Percentiles rank a stretch among this genome's conserved stretches.
phyloP scores from a whole-genome alignment of 2,113 vertebrate species.

The Percina caprodes region DNA sequence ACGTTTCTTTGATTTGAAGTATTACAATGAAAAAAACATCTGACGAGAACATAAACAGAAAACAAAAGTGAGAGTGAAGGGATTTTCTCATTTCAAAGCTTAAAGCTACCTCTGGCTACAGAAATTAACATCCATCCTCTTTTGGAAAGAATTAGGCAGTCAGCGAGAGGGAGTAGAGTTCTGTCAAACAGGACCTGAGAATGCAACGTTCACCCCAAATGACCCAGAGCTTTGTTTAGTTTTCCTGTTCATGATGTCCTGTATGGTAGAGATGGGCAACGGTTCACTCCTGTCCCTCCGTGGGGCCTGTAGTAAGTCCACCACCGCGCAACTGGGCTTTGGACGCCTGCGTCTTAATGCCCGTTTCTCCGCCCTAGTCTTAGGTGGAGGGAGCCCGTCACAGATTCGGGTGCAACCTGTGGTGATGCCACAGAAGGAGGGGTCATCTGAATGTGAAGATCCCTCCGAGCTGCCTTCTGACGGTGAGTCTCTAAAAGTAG shows the following conservation, averaged over 20 bases:
- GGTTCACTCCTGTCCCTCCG: conserved; percentile 36
- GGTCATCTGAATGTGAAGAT: conserved; percentile 95
- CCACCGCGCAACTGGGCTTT: conserved; percentile 85
- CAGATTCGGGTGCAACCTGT: conserved; percentile 89
- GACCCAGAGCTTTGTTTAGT: conserved; percentile 88
- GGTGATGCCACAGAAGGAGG: conserved; percentile 95
- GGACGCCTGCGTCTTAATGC: conserved; percentile 89
- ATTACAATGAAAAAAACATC: conserved; percentile 56
- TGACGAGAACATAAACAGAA: conserved; percentile 28
- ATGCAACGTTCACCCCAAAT: conserved; percentile 84
- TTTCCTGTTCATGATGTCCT: conserved; percentile 90
- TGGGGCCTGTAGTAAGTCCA: conserved; percentile 89
- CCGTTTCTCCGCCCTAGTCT: conserved; percentile 90
- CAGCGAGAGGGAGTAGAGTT: neutral
- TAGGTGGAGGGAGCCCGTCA: conserved; percentile 88
- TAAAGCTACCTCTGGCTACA: conserved; percentile 53
- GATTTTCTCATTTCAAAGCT: conserved; percentile 47
- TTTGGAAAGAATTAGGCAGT: conserved; percentile 36
- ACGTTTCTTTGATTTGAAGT: conserved; percentile 48
- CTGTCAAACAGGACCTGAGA: conserved; percentile 88
- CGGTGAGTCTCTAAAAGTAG: conserved; percentile 87
- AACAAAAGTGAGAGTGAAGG: conserved; percentile 15
- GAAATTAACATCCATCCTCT: conserved; percentile 31
- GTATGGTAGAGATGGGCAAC: conserved; percentile 86
- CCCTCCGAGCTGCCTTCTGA: conserved; percentile 95